Base-by-base conservation (phyloP, 1,140 invertebrate genomes). In the Drosophila baimaii region DNA sequence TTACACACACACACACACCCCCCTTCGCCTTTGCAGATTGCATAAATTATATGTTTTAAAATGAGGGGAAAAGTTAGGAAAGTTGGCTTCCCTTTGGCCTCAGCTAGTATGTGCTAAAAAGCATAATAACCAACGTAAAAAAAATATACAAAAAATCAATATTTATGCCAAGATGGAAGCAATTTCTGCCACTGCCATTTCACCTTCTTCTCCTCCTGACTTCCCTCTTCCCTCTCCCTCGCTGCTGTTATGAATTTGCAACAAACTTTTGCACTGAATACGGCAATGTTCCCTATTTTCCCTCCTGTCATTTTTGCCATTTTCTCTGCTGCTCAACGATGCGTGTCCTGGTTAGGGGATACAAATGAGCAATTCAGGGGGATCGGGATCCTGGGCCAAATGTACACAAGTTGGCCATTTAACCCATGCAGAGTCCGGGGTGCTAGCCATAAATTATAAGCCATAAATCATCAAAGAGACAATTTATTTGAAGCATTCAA, bases 21-120 rank as follows among this genome's bases (percentile, higher is more conserved):
- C 15, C 7, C n/a, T 17, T 6, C 2, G 41, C 10, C 58, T 10
- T 41, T 71, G 41, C 49, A 44, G 65, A 47, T 71, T 71, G 69
- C 65, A 71, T 71, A 71, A 71, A 71, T 71, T 71, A 71, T 58
- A 71, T 71, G 69, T 25, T 71, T 71, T 39, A 49, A 31, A 71
- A 39, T 27, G 15, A 17, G 39, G 23, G 17, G 29, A 19, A 47
- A 57, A 25, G 27, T 23, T 39, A 21, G n/a, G 25, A 1, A 19
- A 23, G 44, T 44, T 25, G 27, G 25, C 27, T 35, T 46, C 27
- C 46, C 63, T 31, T 31, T 17, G 15, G 29, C 49, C 29, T 19
- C 29, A 19, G 49, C 29, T 19, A n/a, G n/a, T n/a, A 35, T 66
- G 51, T 54, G 59, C 43, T 25, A 69, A 63, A 63, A 61, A 31